Percentiles rank a stretch among this genome's conserved stretches.
Conservation (phyloP, 1,140 invertebrate species). For the Drosophila simulans region DNA sequence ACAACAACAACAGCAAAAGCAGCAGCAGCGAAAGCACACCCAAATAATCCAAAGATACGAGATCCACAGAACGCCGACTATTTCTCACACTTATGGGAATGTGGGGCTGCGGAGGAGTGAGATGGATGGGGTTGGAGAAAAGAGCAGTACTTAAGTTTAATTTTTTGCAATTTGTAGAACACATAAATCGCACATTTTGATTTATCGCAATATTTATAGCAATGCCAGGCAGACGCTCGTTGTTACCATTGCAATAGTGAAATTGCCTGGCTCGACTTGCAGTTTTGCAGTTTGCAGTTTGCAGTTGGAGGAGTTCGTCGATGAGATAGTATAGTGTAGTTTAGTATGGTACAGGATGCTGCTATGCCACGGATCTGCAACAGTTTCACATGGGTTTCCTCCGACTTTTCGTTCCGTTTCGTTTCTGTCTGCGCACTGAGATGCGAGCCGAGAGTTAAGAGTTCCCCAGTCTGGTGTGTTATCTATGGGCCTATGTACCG, state of each 20-base stretch:
- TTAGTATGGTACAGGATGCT: slow-evolving; percentile 3
- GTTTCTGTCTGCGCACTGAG: slow-evolving; percentile 49
- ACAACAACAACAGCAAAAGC: slow-evolving; percentile 56
- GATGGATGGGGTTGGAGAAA: slow-evolving; percentile 16
- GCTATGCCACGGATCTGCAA: slow-evolving; percentile 39
- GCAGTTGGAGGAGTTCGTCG: slow-evolving; percentile 38
- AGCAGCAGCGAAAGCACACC: slow-evolving; percentile 36
- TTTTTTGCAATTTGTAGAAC: slow-evolving; percentile 84
- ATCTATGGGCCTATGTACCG: slow-evolving; percentile 79
- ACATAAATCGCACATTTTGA: slow-evolving; percentile 83
- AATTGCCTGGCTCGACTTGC: slow-evolving; percentile 55
- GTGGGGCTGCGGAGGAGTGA: slow-evolving; percentile 14
- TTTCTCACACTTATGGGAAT: slow-evolving; percentile 74
- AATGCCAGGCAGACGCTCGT: slow-evolving; percentile 73
- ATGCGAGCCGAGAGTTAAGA: slow-evolving; percentile 75
- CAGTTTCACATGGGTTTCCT: slow-evolving; percentile 64
- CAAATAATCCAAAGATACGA: slow-evolving; percentile 46
- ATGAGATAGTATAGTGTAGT: slow-evolving; percentile 14
- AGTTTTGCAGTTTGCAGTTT: slow-evolving; percentile 8
- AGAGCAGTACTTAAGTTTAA: slow-evolving; percentile 81
- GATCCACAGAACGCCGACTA: slow-evolving; percentile 70
- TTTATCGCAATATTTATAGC: slow-evolving; percentile 84
- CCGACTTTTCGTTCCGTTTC: slow-evolving; percentile 7
- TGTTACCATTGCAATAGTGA: slow-evolving; percentile 82
- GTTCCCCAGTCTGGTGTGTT: slow-evolving; percentile 55